Base-by-base conservation (phyloP, 2,113 vertebrate genomes). In the Platycercus adscitus region DNA sequence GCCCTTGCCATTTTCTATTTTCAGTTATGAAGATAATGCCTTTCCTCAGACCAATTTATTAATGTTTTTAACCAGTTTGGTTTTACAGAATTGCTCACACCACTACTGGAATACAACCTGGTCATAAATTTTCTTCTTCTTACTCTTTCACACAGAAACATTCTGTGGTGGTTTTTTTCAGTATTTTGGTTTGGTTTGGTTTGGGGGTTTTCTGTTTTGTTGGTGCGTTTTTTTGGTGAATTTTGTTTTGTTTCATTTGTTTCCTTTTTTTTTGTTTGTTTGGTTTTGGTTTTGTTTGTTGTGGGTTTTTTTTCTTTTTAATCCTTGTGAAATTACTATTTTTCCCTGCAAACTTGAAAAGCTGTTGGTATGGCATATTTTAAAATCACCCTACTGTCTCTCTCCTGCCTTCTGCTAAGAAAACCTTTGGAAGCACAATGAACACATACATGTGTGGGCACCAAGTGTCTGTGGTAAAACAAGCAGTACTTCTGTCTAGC, bases 231-330 rank as follows among this genome's bases (percentile, higher is more conserved):
- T 15, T 49, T n/a, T 58, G 33, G 13, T 35, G 25, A 47, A 26
- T 21, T 43, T 61, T 17, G 35, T 68, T 55, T 20, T 33, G 17
- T 55, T 55, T 63, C 28, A 14, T 14, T 33, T 33, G 21, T 26
- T 52, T 37, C 37, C 37, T 37, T 37, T 37, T 37, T 37, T 0
- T 0, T 24, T 20, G 21, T 55, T n/a, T 7, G 6, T 44, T 10
- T 46, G 5, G 21, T 8, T 37, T 37, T 37, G 37, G 37, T 37
- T 37, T 53, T 41, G 11, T 33, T 17, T 10, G 33, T 25, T 35
- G 13, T 58, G 13, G 13, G 0, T 50, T 37, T 60, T 7, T 7
- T 7, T 50, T 14, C 0, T 20, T 69, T n/a, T 55, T 39, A 39
- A 72, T 76, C 14, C 5, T 68, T 75, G 7, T 13, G 43, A 85